Base-by-base conservation (phyloP, 2,113 vertebrate species). In the Percina caprodes region DNA sequence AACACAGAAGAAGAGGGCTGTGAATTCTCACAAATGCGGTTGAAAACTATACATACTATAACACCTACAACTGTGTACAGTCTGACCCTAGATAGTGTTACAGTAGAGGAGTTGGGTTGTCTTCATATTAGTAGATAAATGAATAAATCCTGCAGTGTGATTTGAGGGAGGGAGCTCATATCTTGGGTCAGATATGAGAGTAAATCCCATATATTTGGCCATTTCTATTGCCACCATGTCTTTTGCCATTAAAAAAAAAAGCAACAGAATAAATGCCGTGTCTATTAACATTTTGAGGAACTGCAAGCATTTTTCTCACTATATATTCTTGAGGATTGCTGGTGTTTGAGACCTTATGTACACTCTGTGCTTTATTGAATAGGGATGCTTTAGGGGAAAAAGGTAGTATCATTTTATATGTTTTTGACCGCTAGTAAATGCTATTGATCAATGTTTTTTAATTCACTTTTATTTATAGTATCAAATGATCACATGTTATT, bases 1-100 rank as follows among this genome's bases (percentile, higher is more conserved):
- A 19, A 24, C 21, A 7, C 16, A 66, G 71, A 70, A 60, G 66
- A 65, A 80, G 82, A 79, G 24, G 21, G 18, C 3, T 33, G 3
- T 58, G 8, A 45, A 35, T 18, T 24, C 14, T 65, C 49, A 30
- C n/a, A 42, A 66, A 9, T 24, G 13, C 3, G 21, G 26, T 59
- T n/a, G n/a, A 62, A 30, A 67, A 49, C n/a, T 21, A 26, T 16
- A 24, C 56, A 23, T 30, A 30, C 30, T 30, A 30, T 30, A 35
- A 42, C 39, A 11, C 39, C 39, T 42, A 42, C 0, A 42, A 42
- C 39, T 42, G 39, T 42, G 39, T 42, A 42, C 10, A 42, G 39
- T 42, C 39, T 11, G 23, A 61, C 10, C 18, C 18, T 23, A 14
- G 35, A 49, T 1, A 6, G 26, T 52, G 11, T 70, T 3, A n/a